These are phyloP conservation scores for Ctenopoma multispine DNA, from an alignment of 2,797 vertebrate species.

Conservation along the genomic window DNA sequence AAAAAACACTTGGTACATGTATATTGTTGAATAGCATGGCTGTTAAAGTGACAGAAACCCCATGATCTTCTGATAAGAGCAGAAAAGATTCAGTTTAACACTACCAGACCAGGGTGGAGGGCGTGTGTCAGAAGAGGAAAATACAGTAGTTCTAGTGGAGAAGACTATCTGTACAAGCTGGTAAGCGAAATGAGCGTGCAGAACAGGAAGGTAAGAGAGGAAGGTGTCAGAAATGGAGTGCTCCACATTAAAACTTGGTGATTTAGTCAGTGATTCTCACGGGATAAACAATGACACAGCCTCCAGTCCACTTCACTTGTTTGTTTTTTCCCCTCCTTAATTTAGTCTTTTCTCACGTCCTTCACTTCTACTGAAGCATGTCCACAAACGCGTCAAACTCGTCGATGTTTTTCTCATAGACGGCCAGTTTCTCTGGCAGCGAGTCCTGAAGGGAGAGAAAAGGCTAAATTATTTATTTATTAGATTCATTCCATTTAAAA, in stretches of 20 bases:
- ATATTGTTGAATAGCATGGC: conserved; percentile 17
- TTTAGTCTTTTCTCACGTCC: conserved; percentile 21
- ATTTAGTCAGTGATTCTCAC: conserved; percentile 44
- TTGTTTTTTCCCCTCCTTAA: neutral
- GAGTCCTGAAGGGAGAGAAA: conserved; percentile 87
- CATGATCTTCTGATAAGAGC: conserved; percentile 17
- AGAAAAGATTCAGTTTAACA: conserved; percentile 28
- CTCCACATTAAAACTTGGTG: conserved; percentile 48
- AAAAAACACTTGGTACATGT: conserved; percentile 1
- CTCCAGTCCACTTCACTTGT: conserved; percentile 9
- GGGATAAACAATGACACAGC: conserved; percentile 29
- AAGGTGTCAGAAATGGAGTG: conserved; percentile 14
- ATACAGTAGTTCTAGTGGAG: conserved; percentile 61
- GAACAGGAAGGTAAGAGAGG: no score
- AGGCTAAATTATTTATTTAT: accelerated
- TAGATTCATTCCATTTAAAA: neutral
- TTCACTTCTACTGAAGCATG: conserved; percentile 90
- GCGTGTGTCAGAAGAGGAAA: conserved; percentile 10
- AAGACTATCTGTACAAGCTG: conserved; percentile 36
- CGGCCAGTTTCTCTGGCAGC: conserved; percentile 95
- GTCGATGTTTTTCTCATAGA: conserved; percentile 97
- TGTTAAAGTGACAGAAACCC: conserved; percentile 21
- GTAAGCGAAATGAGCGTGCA: conserved; percentile 4
- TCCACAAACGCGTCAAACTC: conserved; percentile 99
- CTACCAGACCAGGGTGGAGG: conserved; percentile 5